Evolutionary conservation across 2,113 vertebrate species (phyloP).

Genomic region (Sander lucioperca): DNA sequence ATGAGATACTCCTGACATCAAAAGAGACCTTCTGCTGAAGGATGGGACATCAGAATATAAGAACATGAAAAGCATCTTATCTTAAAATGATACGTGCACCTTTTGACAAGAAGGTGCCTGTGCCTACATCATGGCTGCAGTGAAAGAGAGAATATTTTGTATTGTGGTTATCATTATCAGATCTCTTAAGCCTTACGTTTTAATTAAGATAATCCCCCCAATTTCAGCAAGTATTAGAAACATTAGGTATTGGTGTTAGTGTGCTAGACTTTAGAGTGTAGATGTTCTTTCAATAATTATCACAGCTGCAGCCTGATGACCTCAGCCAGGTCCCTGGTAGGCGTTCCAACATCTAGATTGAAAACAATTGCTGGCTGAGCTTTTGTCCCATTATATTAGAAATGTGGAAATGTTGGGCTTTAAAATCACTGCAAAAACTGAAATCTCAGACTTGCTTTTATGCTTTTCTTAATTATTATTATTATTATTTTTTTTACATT

Average conservation of each 20-base stretch:
- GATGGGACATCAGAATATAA: conserved; percentile 35
- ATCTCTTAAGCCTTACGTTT: conserved; percentile 7
- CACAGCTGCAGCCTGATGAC: not conserved
- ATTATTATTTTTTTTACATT: not conserved
- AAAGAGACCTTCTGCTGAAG: conserved; percentile 38
- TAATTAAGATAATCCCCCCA: not conserved
- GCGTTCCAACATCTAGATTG: not conserved
- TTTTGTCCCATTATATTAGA: not conserved
- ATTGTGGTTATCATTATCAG: conserved; percentile 8
- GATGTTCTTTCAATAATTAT: not conserved
- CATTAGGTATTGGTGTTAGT: not conserved
- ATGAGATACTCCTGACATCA: conserved; percentile 59
- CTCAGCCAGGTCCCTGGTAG: not conserved
- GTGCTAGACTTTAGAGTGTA: not conserved
- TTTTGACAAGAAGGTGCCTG: conserved; percentile 36
- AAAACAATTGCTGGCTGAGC: not conserved
- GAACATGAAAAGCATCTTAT: conserved; percentile 48
- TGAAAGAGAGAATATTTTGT: conserved; percentile 11
- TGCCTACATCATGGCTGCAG: conserved; percentile 14
- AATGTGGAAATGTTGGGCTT: not conserved
- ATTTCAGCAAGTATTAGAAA: not conserved
- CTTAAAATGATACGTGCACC: conserved; percentile 26
- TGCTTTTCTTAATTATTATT: not conserved
- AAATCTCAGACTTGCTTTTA: not conserved
- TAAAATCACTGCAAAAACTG: not conserved